Conservation (phyloP, 2,113 vertebrate species). For the Perca flavescens region DNA sequence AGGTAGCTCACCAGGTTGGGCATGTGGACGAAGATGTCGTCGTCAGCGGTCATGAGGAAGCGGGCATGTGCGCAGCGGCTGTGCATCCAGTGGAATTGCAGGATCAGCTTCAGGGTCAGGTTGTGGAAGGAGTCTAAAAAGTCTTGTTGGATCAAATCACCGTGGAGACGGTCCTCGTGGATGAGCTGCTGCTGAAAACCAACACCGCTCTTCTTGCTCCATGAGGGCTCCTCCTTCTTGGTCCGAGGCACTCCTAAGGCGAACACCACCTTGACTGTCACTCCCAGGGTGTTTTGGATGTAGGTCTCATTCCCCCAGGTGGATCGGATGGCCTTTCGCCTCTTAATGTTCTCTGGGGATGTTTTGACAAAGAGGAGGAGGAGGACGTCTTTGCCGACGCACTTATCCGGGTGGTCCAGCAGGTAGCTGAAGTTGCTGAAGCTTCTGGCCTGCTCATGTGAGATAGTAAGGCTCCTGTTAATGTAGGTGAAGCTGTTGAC, state of each 20-base stretch:
- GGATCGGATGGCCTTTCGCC: constrained; percentile 89
- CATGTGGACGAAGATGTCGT: constrained; percentile 96
- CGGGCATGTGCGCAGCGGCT: constrained; percentile 89
- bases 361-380: constrained; percentile 94
- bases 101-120: constrained; percentile 93
- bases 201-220: constrained; percentile 11
- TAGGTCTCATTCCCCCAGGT: constrained; percentile 95
- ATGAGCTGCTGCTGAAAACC: constrained; percentile 80
- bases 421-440: constrained; percentile 86
- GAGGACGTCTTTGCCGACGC: constrained; percentile 86
- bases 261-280: constrained; percentile 92
- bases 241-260: constrained; percentile 83
- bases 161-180: constrained; percentile 84
- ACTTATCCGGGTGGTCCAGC: constrained; percentile 91
- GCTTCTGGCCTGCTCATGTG: constrained; percentile 78
- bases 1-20: constrained; percentile 94
- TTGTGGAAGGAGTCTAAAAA: constrained; percentile 97
- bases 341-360: constrained; percentile 87
- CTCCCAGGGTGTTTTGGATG: constrained; percentile 82
- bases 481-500: constrained; percentile 89
- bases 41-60: constrained; percentile 96
- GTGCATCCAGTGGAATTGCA: constrained; percentile 95
- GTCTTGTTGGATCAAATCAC: constrained; percentile 93
- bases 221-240: constrained; percentile 25
- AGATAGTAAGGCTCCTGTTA: constrained; percentile 88